A percentile compares a stretch with the other conserved stretches of the same genome.
Evolutionary conservation across 2,113 vertebrate species (phyloP).

Genomic region (Gnathonemus echidnorhynchus): DNA sequence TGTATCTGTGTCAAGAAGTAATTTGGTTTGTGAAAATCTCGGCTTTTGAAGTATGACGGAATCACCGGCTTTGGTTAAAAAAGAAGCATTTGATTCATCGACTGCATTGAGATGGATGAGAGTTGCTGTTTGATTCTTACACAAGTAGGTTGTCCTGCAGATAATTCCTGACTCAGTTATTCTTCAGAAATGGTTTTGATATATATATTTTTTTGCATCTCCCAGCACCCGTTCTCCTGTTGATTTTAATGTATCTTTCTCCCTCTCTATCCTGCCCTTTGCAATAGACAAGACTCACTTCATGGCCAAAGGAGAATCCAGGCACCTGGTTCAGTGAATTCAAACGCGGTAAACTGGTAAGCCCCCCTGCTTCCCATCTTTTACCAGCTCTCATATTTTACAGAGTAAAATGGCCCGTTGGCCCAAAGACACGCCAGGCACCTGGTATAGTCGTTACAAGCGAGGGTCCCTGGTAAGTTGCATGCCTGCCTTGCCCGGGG

Average conservation of each 20-base stretch:
- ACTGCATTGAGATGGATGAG: neutral
- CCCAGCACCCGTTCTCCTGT: neutral
- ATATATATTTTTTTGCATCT: neutral
- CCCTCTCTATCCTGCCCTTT: slow-evolving; percentile 36
- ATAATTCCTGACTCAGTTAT: neutral
- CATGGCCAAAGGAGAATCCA: slow-evolving; percentile 93
- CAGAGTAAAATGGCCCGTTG: slow-evolving; percentile 92
- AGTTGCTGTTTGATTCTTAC: neutral
- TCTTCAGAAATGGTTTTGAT: neutral
- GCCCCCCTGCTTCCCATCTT: slow-evolving; percentile 63
- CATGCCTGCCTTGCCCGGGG: slow-evolving; percentile 37
- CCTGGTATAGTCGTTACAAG: slow-evolving; percentile 95
- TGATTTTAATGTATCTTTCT: slow-evolving; percentile 27
- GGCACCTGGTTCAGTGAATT: slow-evolving; percentile 99
- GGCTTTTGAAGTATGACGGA: neutral
- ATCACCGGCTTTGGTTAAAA: neutral
- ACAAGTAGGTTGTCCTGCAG: neutral
- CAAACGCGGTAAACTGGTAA: slow-evolving; percentile 99
- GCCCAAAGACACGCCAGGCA: slow-evolving; percentile 84
- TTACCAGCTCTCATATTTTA: slow-evolving; percentile 76
- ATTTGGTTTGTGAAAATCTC: neutral
- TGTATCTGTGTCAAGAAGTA: neutral
- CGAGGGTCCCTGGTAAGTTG: slow-evolving; percentile 86
- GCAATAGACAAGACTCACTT: slow-evolving; percentile 78
- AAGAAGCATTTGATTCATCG: neutral